A percentile compares a stretch with the other conserved stretches of the same genome.
These are phyloP conservation scores for Trissonchulus sp. DNA, from an alignment of 2,888 invertebrate genomes.

Conservation along the genomic window DNA sequence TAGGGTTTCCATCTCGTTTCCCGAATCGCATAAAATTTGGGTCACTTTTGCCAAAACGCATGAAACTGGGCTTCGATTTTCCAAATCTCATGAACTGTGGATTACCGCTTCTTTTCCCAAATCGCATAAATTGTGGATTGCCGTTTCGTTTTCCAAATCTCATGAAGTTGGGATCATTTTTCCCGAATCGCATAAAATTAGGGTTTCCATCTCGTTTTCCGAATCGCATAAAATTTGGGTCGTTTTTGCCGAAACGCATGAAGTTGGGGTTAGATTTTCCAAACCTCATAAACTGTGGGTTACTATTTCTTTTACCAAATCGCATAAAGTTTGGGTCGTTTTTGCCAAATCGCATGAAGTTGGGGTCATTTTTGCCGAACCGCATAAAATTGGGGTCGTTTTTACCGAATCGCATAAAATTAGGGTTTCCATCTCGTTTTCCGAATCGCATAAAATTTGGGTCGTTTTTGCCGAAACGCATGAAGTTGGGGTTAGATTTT, in stretches of 20 bases:
- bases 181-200: constrained; percentile 43
- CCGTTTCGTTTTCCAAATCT: constrained; percentile 42
- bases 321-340: constrained; percentile 34
- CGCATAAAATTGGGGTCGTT: constrained; percentile 46
- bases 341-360: constrained; percentile 43
- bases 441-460: constrained; percentile 30
- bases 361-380: constrained; percentile 46
- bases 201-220: constrained; percentile 35
- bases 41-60: constrained; percentile 43
- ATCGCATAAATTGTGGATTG: constrained; percentile 33
- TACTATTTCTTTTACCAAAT: constrained; percentile 33
- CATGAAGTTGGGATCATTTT: constrained; percentile 45
- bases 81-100: constrained; percentile 31
- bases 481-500: constrained; percentile 46
- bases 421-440: constrained; percentile 24
- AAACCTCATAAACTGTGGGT: constrained; percentile 48
- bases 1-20: constrained; percentile 29
- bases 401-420: constrained; percentile 28
- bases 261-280: constrained; percentile 47
- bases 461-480: constrained; percentile 43
- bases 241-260: constrained; percentile 41
- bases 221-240: constrained; percentile 29
- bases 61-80: constrained; percentile 43
- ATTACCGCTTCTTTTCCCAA: constrained; percentile 35
- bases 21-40: constrained; percentile 45